Conservation (phyloP, 2,113 vertebrate genomes). For the Istiophorus platypterus region DNA sequence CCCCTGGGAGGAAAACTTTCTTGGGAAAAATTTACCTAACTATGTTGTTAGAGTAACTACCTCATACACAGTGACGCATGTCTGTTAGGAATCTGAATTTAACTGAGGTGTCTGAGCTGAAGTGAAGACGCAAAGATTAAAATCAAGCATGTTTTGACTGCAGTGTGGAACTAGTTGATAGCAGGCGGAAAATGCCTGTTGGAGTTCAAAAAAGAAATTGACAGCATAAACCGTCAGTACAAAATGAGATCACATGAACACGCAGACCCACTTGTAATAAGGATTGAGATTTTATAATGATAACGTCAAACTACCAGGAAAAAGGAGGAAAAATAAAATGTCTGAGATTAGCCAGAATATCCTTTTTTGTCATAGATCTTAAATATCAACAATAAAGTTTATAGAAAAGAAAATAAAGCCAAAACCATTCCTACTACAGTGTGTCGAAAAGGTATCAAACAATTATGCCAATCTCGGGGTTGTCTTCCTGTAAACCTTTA, state of each 20-base stretch:
- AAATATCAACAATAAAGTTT: not conserved
- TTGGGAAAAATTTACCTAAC: not conserved
- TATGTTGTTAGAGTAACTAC: not conserved
- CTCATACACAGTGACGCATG: rapidly evolving
- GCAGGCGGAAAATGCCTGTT: conserved; percentile 32
- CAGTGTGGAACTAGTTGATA: conserved; percentile 10
- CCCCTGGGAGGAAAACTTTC: not conserved
- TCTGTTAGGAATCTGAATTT: not conserved
- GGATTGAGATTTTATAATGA: not conserved
- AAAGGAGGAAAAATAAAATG: not conserved
- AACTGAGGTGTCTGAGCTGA: not conserved
- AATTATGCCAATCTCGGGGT: not conserved
- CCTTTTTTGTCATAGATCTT: not conserved
- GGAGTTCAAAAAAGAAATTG: conserved; percentile 24
- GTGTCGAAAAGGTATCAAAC: conserved; percentile 3
- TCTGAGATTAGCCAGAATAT: not conserved
- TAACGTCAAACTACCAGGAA: not conserved
- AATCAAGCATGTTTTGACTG: conserved; percentile 11
- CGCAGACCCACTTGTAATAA: not conserved
- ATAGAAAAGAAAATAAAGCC: not conserved
- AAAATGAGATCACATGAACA: not conserved
- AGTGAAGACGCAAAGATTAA: conserved; percentile 1
- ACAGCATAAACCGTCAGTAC: not conserved
- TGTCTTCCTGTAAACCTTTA: not conserved
- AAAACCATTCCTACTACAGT: not conserved